Percentiles rank a stretch among this genome's conserved stretches.
phyloP scores from a whole-genome alignment of 2,797 vertebrate species.

The Dryobates pubescens region DNA sequence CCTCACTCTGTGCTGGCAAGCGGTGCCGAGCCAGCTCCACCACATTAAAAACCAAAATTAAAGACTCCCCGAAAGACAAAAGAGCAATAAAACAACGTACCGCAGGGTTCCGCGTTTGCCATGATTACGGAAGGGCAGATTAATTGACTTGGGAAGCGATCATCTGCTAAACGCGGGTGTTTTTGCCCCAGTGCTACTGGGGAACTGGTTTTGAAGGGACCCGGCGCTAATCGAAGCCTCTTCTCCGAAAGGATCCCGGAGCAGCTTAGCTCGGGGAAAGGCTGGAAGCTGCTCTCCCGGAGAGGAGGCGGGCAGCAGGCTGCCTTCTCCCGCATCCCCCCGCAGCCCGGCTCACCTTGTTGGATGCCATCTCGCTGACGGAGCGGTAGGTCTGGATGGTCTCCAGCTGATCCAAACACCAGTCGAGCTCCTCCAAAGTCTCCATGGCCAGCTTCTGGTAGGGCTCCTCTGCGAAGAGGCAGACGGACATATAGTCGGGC shows the following conservation, averaged over 20 bases:
- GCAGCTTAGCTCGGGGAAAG: too few species aligned
- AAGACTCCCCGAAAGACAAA: neutral
- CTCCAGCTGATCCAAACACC: constrained; percentile 98
- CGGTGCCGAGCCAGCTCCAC: neutral
- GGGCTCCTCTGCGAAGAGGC: constrained; percentile 95
- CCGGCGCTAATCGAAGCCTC: neutral
- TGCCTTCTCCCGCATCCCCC: neutral
- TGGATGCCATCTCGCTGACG: constrained; percentile 98
- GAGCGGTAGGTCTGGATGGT: constrained; percentile 98
- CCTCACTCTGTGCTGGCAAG: neutral
- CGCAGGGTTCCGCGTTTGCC: neutral
- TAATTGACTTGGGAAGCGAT: neutral
- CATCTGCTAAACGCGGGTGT: neutral
- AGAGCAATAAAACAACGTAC: neutral
- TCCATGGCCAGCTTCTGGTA: constrained; percentile 98
- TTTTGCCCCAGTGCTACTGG: neutral
- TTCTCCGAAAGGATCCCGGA: neutral
- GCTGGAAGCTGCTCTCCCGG: fast-evolving
- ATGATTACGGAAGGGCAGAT: neutral
- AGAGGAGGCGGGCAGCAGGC: neutral
- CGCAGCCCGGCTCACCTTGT: constrained; percentile 87
- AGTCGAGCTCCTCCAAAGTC: constrained; percentile 97
- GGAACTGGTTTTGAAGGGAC: neutral
- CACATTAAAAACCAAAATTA: neutral
- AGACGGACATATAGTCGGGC: constrained; percentile 90